These are phyloP conservation scores for Sipha flava DNA, from an alignment of 1,140 invertebrate species.

Conservation along the genomic window DNA sequence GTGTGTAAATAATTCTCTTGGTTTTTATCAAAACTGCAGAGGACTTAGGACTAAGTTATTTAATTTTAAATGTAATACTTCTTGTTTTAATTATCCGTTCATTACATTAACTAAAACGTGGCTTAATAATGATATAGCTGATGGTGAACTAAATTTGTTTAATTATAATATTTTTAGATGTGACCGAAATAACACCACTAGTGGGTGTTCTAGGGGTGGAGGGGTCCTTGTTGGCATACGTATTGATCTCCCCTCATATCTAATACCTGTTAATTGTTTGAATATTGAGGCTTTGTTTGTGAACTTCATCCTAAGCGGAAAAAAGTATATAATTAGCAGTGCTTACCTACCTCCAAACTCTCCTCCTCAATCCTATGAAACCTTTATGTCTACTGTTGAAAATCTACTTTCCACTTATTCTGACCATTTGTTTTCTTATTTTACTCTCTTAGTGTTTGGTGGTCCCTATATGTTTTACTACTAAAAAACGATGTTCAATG, in stretches of 20 bases:
- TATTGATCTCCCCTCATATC: neutral
- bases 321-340: neutral
- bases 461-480: no score
- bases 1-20: neutral
- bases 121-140: neutral
- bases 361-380: neutral
- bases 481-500: no score
- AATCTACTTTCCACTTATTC: neutral
- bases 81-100: no score
- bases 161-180: neutral
- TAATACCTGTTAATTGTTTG: neutral
- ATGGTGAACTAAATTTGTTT: neutral
- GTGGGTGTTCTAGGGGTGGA: neutral
- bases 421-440: neutral
- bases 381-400: conserved; percentile 2
- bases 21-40: neutral
- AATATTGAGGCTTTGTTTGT: neutral
- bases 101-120: neutral
- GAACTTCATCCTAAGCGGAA: neutral
- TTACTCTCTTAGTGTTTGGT: no score
- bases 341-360: neutral
- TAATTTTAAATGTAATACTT: neutral
- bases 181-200: neutral
- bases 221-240: neutral
- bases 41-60: neutral